Evolutionary conservation across 2,888 invertebrate species (phyloP).

Genomic region (Conchocele bisecta): DNA sequence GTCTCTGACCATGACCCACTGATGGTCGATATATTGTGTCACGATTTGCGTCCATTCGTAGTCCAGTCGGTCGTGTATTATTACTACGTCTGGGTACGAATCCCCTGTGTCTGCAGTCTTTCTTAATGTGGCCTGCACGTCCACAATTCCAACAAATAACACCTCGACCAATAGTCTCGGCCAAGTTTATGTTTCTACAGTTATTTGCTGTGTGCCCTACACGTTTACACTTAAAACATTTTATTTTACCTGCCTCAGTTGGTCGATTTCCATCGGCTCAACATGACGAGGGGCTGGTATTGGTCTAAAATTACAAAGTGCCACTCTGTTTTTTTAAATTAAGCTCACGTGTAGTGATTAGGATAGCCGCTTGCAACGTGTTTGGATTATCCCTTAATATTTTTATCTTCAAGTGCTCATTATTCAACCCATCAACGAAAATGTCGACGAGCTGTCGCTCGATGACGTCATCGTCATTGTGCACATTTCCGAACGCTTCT

Average conservation of each 20-base stretch:
- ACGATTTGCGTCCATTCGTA: no score
- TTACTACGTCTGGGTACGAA: not conserved
- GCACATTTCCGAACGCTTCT: no score
- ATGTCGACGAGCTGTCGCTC: slow-evolving; percentile 23
- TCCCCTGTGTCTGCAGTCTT: not conserved
- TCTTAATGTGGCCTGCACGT: slow-evolving; percentile 3
- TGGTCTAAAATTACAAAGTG: slow-evolving; percentile 29
- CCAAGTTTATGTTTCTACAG: not conserved
- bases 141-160: slow-evolving; percentile 1
- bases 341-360: slow-evolving; percentile 14
- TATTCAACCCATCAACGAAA: slow-evolving; percentile 29
- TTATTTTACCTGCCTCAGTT: not conserved
- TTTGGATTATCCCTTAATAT: slow-evolving; percentile 23
- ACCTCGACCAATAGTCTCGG: not conserved
- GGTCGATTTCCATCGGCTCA: slow-evolving; percentile 30
- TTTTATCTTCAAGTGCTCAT: slow-evolving; percentile 30
- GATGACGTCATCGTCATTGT: no score
- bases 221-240: slow-evolving; percentile 3
- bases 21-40: no score
- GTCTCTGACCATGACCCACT: no score
- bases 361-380: slow-evolving; percentile 10
- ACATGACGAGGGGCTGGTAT: no score
- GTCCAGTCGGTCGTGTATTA: not conserved
- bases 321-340: slow-evolving; percentile 40
- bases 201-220: slow-evolving; percentile 9